These are phyloP conservation scores for Ictalurus punctatus DNA, from an alignment of 2,113 vertebrate genomes.

Conservation along the genomic window DNA sequence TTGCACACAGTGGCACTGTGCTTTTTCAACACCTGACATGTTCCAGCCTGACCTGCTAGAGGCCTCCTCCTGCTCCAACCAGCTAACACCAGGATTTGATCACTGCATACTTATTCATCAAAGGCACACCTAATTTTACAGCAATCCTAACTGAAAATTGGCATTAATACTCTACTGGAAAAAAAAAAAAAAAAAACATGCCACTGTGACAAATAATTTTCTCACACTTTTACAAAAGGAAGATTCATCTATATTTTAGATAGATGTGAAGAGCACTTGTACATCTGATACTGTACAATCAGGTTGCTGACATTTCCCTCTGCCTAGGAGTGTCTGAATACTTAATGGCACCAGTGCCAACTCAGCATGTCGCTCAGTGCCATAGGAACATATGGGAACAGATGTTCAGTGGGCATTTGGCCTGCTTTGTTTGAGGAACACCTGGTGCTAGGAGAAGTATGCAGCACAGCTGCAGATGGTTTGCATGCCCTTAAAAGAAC, in stretches of 20 bases:
- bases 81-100: conserved; percentile 10
- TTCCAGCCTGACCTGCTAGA: conserved; percentile 62
- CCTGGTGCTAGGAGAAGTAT: conserved; percentile 43
- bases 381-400: conserved; percentile 44
- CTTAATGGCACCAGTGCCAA: conserved; percentile 4
- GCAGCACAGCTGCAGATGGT: conserved; percentile 34
- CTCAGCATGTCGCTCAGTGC: background rate
- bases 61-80: conserved; percentile 26
- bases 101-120: conserved; percentile 31
- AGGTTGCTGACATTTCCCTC: background rate
- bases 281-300: background rate
- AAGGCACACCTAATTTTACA: conserved; percentile 35
- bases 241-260: background rate
- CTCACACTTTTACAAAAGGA: background rate
- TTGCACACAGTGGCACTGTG: conserved; percentile 51
- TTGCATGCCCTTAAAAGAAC: conserved; percentile 33
- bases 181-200: conserved; percentile 2
- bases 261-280: background rate
- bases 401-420: conserved; percentile 15
- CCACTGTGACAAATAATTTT: background rate
- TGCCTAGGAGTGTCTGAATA: background rate
- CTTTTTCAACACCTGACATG: conserved; percentile 61
- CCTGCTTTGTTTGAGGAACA: conserved; percentile 41
- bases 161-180: background rate
- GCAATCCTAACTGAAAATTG: conserved; percentile 19